These are phyloP conservation scores for Pseudolycoriella hygida DNA, from an alignment of 2,888 invertebrate genomes.

Conservation along the genomic window DNA sequence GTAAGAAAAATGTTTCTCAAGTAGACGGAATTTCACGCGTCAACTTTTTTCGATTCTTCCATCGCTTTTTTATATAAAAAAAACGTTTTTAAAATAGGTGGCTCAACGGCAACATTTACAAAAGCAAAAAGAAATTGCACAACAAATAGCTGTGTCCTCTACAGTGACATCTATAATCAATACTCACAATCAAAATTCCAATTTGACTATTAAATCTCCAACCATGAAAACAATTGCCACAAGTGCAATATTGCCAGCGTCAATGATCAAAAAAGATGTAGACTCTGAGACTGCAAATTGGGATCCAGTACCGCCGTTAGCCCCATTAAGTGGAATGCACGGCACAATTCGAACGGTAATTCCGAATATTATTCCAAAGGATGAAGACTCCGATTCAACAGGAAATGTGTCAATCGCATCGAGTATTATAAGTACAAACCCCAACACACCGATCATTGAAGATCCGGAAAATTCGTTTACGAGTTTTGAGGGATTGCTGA, in stretches of 20 bases:
- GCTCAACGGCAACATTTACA: slow-evolving; percentile 48
- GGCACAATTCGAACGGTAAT: slow-evolving; percentile 5
- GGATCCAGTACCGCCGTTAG: slow-evolving; percentile 25
- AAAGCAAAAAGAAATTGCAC: slow-evolving; percentile 36
- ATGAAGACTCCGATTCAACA: slow-evolving; percentile 32
- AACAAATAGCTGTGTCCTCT: slow-evolving; percentile 26
- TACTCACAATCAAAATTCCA: slow-evolving; percentile 7
- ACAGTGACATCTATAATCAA: slow-evolving; percentile 13
- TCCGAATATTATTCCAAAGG: slow-evolving; percentile 10
- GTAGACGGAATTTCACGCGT: no score
- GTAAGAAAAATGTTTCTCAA: no score
- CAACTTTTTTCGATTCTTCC: no score
- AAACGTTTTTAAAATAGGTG: slow-evolving; percentile 28
- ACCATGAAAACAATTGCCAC: slow-evolving; percentile 24
- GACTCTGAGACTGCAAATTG: slow-evolving; percentile 13
- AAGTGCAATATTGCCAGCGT: slow-evolving; percentile 18
- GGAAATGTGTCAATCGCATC: slow-evolving; percentile 39
- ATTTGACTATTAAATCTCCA: slow-evolving; percentile 11
- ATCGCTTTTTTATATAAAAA: no score
- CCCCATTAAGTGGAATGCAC: slow-evolving; percentile 22
- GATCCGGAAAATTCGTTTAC: slow-evolving; percentile 41
- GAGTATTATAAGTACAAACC: slow-evolving; percentile 31
- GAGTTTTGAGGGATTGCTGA: slow-evolving; percentile 42
- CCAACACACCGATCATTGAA: slow-evolving; percentile 24
- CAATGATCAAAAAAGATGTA: slow-evolving; percentile 21